Base-by-base conservation (phyloP, 2,113 vertebrate genomes). In the Chaetodon trifascialis region DNA sequence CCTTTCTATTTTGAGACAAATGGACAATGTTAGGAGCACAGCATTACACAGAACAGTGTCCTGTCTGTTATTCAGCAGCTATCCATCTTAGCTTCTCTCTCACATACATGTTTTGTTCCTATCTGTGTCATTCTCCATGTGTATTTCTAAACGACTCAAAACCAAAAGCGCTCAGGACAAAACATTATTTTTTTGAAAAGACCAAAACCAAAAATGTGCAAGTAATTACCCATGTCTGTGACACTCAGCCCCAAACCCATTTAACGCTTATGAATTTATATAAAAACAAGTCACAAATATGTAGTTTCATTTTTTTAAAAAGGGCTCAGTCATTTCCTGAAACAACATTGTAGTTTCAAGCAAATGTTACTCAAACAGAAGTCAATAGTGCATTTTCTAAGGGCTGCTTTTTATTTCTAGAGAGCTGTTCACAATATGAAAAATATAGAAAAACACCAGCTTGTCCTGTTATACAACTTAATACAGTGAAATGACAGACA, bases 1-100 rank as follows among this genome's bases (percentile, higher is more conserved):
- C 54, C 70, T 86, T 91, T 94, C 85, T 91, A 87, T 91, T 93
- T 90, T 76, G 38, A 91, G 86, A 93, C 69, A 86, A 89, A 88
- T 88, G 82, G 83, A 89, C 85, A 74, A 82, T 81, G 82, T 85
- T 80, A 67, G 68, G 71, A 87, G 69, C 52, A 62, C 73, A 79
- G 83, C 63, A 80, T 60, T 68, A 68, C 80, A 82, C 82, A 86
- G 63, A 83, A 62, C 82, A 79, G 75, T 84, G 73, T 87, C 83
- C 65, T 82, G 51, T 85, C 82, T 90, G 84, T 86, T 90, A 79
- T 84, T 78, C 67, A 75, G 82, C 76, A 66, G 73, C 76, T 80
- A 30, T 83, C 65, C 66, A 36, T 64, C 52, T 46, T 64, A 54
- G 21, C 54, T 40, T 73, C 44, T 64, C n/a, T 46, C 40, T 72